These are phyloP conservation scores for Apostichopus californicus DNA, from an alignment of 35 echinoderm and acorn worm species.

Conservation along the genomic window DNA sequence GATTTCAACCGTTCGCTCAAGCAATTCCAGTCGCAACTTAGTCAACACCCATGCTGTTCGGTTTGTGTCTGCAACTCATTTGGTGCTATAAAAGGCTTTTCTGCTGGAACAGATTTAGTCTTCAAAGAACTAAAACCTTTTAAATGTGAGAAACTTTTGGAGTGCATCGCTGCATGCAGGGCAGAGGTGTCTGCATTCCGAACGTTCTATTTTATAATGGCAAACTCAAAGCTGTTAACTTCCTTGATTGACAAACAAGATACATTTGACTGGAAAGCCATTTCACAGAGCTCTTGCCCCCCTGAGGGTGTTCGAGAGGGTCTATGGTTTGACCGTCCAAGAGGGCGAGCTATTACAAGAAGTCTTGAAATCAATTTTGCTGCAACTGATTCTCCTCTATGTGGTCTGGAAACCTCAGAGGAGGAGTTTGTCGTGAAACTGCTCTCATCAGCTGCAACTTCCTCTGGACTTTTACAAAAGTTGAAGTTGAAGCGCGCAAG, in stretches of 20 bases:
- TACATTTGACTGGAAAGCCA: conserved; percentile 61
- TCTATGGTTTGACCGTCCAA: conserved; percentile 18
- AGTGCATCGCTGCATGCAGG: conserved; percentile 52
- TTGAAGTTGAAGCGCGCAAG: conserved; percentile 50
- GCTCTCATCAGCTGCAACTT: conserved; percentile 70
- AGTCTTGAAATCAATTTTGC: conserved; percentile 29
- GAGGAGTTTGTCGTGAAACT: conserved; percentile 84
- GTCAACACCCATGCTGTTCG: conserved; percentile 23
- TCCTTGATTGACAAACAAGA: conserved; percentile 42
- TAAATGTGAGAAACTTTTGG: conserved; percentile 53
- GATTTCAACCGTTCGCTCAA: conserved; percentile 79
- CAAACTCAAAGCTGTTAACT: conserved; percentile 59
- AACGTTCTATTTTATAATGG: conserved; percentile 68
- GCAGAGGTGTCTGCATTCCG: conserved; percentile 56
- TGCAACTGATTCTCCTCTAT: conserved; percentile 55
- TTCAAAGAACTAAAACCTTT: conserved; percentile 43
- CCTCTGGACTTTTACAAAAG: conserved; percentile 78
- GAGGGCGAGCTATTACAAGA: conserved; percentile 23
- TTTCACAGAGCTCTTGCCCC: neutral
- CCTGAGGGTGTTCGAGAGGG: neutral
- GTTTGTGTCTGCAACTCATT: conserved; percentile 19
- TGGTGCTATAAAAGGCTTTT: conserved; percentile 24
- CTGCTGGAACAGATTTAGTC: neutral
- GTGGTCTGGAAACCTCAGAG: conserved; percentile 69
- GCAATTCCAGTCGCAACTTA: conserved; percentile 40